Conservation (phyloP, 2,888 invertebrate species). For the Eupithecia centaureata region DNA sequence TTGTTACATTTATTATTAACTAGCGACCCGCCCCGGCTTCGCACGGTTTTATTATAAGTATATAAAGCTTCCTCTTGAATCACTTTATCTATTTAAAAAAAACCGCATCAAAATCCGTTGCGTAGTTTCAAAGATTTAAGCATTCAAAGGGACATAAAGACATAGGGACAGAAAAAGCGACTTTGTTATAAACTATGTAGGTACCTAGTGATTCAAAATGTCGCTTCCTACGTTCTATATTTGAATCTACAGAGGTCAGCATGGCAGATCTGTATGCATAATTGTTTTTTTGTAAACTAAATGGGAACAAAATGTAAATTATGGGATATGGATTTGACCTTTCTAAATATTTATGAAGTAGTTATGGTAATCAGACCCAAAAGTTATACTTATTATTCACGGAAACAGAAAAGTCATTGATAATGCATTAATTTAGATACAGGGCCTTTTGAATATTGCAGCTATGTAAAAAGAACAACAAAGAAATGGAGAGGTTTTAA, state of each 20-base stretch:
- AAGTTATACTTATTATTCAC: conserved; percentile 26
- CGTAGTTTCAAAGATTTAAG: too few species aligned
- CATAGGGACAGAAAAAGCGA: too few species aligned
- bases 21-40: too few species aligned
- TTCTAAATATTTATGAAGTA: conserved; percentile 41
- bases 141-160: too few species aligned
- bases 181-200: too few species aligned
- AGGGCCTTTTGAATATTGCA: not conserved
- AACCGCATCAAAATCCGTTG: too few species aligned
- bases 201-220: too few species aligned
- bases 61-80: too few species aligned
- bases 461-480: not conserved
- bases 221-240: not conserved
- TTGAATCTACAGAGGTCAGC: not conserved
- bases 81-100: too few species aligned
- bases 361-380: conserved; percentile 38
- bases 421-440: not conserved
- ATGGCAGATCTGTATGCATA: conserved; percentile 6
- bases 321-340: conserved; percentile 45
- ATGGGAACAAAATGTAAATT: conserved; percentile 44
- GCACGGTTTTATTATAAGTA: too few species aligned
- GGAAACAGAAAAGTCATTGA: conserved; percentile 10
- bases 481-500: not conserved
- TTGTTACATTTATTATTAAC: too few species aligned
- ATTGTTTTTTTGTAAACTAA: conserved; percentile 20